Conservation (phyloP, 1,140 invertebrate species). For the Scylla paramamosain region DNA sequence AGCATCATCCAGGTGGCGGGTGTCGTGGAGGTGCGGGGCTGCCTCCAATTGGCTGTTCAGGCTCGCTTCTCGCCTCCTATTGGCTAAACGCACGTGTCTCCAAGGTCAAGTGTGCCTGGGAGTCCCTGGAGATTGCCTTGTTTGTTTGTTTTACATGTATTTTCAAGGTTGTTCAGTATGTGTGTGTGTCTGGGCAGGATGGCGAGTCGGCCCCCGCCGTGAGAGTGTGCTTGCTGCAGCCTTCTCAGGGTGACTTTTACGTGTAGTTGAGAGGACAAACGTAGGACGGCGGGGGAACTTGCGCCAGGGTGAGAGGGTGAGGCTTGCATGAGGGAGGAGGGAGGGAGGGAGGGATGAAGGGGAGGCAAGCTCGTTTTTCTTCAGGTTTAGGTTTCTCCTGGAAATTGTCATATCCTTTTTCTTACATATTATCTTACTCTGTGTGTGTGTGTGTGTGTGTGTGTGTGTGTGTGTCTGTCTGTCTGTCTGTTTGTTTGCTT, state of each 20-base stretch:
- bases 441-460: constrained; percentile 10
- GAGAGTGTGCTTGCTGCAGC: not conserved
- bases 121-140: constrained; percentile 18
- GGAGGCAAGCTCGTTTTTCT: not conserved
- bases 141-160: constrained; percentile 2
- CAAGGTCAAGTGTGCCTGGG: constrained; percentile 18
- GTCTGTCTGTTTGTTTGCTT: no score
- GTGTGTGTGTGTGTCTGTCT: not conserved
- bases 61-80: not conserved
- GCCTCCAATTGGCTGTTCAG: not conserved
- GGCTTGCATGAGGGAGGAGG: not conserved
- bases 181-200: not conserved
- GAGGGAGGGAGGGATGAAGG: not conserved
- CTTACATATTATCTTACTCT: not conserved
- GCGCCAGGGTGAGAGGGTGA: no score
- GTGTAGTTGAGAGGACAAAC: not conserved
- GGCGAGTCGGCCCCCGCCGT: not conserved
- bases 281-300: not conserved
- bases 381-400: not conserved
- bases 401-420: not conserved
- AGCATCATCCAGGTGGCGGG: not conserved
- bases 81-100: not conserved
- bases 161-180: constrained; percentile 9
- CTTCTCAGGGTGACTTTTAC: not conserved
- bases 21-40: not conserved